Percentiles rank a stretch among this genome's conserved stretches.
Evolutionary conservation across 2,113 vertebrate genomes (phyloP).

Genomic region (Sturnus vulgaris): DNA sequence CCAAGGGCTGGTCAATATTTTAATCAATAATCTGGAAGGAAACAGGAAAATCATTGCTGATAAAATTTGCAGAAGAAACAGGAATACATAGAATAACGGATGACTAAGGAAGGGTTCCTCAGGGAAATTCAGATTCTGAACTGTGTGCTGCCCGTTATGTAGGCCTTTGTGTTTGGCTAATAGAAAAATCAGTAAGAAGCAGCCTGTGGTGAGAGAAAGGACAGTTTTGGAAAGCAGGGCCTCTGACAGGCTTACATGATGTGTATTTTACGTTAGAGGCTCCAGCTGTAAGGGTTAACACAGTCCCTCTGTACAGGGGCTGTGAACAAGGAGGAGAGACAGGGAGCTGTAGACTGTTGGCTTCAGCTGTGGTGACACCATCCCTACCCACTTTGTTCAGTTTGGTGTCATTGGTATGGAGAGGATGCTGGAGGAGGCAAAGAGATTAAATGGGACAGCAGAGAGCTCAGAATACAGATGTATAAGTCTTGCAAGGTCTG

Average conservation of each 20-base stretch:
- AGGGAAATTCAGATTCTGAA: neutral
- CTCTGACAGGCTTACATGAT: neutral
- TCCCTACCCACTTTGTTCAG: neutral
- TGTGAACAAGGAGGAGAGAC: neutral
- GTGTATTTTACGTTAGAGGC: neutral
- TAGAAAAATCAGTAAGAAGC: neutral
- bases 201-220: neutral
- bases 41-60: constrained; percentile 43
- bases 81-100: neutral
- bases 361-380: neutral
- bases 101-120: neutral
- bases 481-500: neutral
- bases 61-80: constrained; percentile 39
- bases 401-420: neutral
- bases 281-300: neutral
- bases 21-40: constrained; percentile 50
- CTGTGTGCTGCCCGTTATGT: neutral
- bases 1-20: constrained; percentile 10
- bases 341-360: neutral
- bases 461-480: neutral
- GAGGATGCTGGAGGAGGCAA: neutral
- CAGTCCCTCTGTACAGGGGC: neutral
- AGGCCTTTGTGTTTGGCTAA: neutral
- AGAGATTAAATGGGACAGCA: neutral
- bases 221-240: neutral